phyloP scores from a whole-genome alignment of 2,113 vertebrate species.

The Emberiza fucata region DNA sequence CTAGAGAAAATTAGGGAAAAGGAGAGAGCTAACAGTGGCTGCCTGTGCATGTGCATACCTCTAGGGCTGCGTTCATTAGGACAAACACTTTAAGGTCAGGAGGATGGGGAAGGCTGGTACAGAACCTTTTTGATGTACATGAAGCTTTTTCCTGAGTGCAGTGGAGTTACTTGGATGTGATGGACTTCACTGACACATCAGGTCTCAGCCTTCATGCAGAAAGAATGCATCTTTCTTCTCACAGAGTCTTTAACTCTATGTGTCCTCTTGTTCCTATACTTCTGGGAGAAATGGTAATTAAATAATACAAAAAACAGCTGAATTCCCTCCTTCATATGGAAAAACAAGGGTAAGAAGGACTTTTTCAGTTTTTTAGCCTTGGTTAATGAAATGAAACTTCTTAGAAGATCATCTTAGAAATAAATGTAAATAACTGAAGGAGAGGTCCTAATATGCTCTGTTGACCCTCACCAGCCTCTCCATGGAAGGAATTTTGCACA shows the following conservation, averaged over 20 bases:
- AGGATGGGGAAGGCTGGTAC: not conserved
- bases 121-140: not conserved
- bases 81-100: not conserved
- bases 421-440: not conserved
- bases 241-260: not conserved
- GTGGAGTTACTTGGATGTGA: not conserved
- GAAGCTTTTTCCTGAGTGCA: not conserved
- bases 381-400: not conserved
- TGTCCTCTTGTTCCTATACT: not conserved
- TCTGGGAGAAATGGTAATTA: not conserved
- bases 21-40: not conserved
- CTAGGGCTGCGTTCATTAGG: not conserved
- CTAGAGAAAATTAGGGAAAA: not conserved
- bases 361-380: not conserved
- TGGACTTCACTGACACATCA: not conserved
- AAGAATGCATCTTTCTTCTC: not conserved
- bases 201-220: not conserved
- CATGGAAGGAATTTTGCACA: fast-evolving
- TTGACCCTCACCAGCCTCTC: not conserved
- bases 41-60: not conserved
- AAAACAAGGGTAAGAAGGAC: not conserved
- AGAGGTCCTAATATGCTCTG: not conserved
- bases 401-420: not conserved
- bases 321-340: not conserved
- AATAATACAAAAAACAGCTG: not conserved